Conservation (phyloP, 2,888 invertebrate genomes). For the Andrena haemorrhoa region DNA sequence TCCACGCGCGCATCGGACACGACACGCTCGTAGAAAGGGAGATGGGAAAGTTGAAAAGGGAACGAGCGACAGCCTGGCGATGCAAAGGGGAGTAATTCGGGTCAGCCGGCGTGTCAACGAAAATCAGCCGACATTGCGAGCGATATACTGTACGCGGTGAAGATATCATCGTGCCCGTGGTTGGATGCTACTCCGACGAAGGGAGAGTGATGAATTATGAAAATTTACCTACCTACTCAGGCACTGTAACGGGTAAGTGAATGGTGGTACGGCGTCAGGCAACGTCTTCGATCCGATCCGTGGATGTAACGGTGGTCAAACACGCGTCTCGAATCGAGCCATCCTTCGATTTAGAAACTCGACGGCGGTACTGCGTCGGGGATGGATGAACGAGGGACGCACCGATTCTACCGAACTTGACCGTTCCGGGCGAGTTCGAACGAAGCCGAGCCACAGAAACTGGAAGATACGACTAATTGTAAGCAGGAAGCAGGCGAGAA, state of each 20-base stretch:
- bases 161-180: neutral
- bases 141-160: neutral
- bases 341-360: neutral
- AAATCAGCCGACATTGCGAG: neutral
- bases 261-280: neutral
- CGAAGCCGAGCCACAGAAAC: neutral
- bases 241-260: neutral
- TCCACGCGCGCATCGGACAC: neutral
- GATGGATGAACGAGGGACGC: neutral
- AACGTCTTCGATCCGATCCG: neutral
- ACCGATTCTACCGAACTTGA: no score
- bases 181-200: neutral
- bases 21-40: neutral
- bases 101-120: slow-evolving; percentile 45
- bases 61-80: neutral
- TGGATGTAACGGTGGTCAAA: slow-evolving; percentile 9
- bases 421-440: neutral
- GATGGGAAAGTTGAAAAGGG: slow-evolving; percentile 16
- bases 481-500: no score
- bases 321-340: slow-evolving; percentile 11
- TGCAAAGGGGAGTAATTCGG: slow-evolving; percentile 49
- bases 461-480: neutral
- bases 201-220: neutral
- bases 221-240: slow-evolving; percentile 32
- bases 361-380: neutral